A percentile compares a stretch with the other conserved stretches of the same genome.
These are phyloP conservation scores for Timandra comae DNA, from an alignment of 2,888 invertebrate species.

Conservation along the genomic window DNA sequence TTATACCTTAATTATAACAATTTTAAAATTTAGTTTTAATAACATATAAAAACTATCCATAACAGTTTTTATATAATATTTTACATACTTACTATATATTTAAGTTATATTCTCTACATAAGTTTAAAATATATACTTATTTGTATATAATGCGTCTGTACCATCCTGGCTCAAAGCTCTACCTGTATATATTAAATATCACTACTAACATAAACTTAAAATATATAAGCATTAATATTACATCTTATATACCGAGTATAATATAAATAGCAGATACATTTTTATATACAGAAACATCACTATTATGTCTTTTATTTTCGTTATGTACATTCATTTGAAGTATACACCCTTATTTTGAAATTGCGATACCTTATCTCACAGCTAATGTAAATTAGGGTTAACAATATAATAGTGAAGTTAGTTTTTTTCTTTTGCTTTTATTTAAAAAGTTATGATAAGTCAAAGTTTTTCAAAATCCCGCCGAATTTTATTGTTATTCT, in stretches of 20 bases:
- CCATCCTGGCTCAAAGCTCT: conserved; percentile 62
- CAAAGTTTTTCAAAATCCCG: too few relatives aligned
- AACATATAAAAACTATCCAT: background rate
- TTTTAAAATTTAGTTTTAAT: background rate
- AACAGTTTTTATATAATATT: background rate
- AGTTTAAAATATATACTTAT: background rate
- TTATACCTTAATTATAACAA: too few relatives aligned
- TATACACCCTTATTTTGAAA: too few relatives aligned
- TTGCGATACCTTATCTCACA: too few relatives aligned
- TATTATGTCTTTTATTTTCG: conserved; percentile 20
- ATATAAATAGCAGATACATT: conserved; percentile 29
- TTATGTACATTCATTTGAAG: conserved; percentile 18
- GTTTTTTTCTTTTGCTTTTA: background rate
- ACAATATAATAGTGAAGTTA: conserved; percentile 1
- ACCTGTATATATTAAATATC: conserved; percentile 28
- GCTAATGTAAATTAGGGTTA: conserved; percentile 11
- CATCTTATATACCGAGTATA: conserved; percentile 27
- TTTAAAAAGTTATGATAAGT: too few relatives aligned
- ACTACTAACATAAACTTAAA: conserved; percentile 6
- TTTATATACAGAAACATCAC: conserved; percentile 45
- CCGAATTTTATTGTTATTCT: too few relatives aligned
- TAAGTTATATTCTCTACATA: background rate
- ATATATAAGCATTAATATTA: conserved; percentile 20
- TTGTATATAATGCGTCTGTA: conserved; percentile 23
- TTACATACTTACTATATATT: background rate